These are phyloP conservation scores for Crotalus horridus DNA, from an alignment of 2,113 vertebrate species.

Conservation along the genomic window DNA sequence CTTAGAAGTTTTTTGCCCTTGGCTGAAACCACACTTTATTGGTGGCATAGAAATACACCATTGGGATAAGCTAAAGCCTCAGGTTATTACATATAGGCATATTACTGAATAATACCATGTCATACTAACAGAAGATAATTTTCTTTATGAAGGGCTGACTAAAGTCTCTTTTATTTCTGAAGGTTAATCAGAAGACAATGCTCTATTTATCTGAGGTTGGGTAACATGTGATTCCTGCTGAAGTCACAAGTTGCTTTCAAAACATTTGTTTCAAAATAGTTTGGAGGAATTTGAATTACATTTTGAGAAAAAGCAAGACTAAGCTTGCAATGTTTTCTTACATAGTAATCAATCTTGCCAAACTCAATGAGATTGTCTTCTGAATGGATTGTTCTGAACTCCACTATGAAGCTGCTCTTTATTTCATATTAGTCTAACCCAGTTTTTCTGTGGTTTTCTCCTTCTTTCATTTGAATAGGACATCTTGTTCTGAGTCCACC, in stretches of 20 bases:
- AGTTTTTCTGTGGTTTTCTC: neutral
- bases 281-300: neutral
- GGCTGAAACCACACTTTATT: neutral
- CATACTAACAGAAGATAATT: neutral
- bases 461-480: slow-evolving; percentile 68
- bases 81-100: neutral
- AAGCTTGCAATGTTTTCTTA: neutral
- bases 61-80: neutral
- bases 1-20: neutral
- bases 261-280: neutral
- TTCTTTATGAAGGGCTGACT: neutral
- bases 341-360: neutral
- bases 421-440: neutral
- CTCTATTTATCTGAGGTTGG: neutral
- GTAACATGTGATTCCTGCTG: neutral
- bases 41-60: neutral
- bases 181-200: neutral
- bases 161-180: neutral
- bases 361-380: neutral
- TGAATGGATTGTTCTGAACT: neutral
- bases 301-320: neutral
- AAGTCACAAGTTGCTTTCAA: neutral
- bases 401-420: neutral
- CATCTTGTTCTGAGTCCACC: slow-evolving; percentile 86
- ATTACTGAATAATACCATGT: neutral